Percentiles rank a stretch among this genome's conserved stretches.
Evolutionary conservation across 2,113 vertebrate species (phyloP).

Genomic region (Nicator chloris): DNA sequence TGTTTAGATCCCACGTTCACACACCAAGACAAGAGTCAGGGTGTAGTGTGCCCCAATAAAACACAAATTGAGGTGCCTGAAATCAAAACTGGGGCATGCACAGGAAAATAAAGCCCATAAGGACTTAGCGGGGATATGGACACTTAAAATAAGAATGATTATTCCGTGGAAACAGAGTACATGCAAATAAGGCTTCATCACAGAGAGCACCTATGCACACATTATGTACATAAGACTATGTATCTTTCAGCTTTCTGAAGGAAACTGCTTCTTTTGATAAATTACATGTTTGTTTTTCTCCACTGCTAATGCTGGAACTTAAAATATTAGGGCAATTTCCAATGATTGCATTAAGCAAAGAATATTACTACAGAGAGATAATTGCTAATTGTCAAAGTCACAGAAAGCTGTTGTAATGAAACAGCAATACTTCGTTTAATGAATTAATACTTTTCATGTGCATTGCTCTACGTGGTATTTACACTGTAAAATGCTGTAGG

Average conservation of each 20-base stretch:
- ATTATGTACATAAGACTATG: background rate
- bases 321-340: slow-evolving; percentile 28
- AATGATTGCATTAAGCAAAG: slow-evolving; percentile 51
- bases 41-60: background rate
- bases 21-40: background rate
- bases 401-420: slow-evolving; percentile 25
- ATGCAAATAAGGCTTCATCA: background rate
- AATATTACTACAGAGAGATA: slow-evolving; percentile 50
- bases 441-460: slow-evolving; percentile 41
- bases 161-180: background rate
- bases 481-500: slow-evolving; percentile 45
- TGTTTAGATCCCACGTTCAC: background rate
- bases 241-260: slow-evolving; percentile 22
- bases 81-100: background rate
- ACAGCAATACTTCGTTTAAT: slow-evolving; percentile 50
- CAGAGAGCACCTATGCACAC: background rate
- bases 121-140: background rate
- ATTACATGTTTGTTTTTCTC: slow-evolving; percentile 50
- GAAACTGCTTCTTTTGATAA: slow-evolving; percentile 56
- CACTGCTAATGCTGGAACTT: slow-evolving; percentile 49
- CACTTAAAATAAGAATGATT: slow-evolving; percentile 53
- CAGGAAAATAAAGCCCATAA: background rate
- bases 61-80: background rate
- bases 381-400: slow-evolving; percentile 54
- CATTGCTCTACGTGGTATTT: slow-evolving; percentile 39